Percentiles rank a stretch among this genome's conserved stretches.
Conservation (phyloP, 2,888 invertebrate species). For the Cyclophora albipunctata region DNA sequence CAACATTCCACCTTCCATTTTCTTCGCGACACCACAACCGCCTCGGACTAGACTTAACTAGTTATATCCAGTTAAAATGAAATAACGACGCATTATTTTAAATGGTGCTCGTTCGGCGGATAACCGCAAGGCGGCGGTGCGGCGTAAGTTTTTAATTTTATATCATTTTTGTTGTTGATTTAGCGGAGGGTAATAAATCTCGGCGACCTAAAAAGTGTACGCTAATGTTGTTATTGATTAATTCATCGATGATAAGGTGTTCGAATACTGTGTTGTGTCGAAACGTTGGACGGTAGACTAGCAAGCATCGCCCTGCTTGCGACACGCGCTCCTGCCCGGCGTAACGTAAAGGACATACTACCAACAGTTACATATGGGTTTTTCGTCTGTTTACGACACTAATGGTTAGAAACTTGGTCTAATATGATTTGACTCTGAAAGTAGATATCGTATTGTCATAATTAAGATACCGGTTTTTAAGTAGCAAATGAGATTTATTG, state of each 20-base stretch:
- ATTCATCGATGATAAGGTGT: no score
- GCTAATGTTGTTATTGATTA: no score
- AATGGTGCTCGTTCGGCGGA: slow-evolving; percentile 21
- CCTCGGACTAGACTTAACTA: slow-evolving; percentile 36
- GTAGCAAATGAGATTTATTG: no score
- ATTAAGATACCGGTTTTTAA: no score
- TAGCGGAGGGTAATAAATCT: no score
- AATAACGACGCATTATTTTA: slow-evolving; percentile 38
- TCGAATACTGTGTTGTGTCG: no score
- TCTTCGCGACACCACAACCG: slow-evolving; percentile 39
- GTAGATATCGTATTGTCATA: no score
- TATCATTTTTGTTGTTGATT: slow-evolving; percentile 1
- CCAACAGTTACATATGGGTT: no score
- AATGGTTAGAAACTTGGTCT: slow-evolving; percentile 1
- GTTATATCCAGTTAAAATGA: slow-evolving; percentile 42
- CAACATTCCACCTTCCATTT: slow-evolving; percentile 44
- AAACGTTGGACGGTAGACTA: no score
- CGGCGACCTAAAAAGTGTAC: no score
- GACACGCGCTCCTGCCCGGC: no score
- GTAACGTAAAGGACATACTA: background rate
- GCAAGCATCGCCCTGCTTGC: background rate
- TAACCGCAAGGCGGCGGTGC: slow-evolving; percentile 11
- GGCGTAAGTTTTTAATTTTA: slow-evolving; percentile 1
- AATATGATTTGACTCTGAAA: no score
- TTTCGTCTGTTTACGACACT: background rate